phyloP scores from a whole-genome alignment of 2,797 vertebrate species.

The Dallia pectoralis region DNA sequence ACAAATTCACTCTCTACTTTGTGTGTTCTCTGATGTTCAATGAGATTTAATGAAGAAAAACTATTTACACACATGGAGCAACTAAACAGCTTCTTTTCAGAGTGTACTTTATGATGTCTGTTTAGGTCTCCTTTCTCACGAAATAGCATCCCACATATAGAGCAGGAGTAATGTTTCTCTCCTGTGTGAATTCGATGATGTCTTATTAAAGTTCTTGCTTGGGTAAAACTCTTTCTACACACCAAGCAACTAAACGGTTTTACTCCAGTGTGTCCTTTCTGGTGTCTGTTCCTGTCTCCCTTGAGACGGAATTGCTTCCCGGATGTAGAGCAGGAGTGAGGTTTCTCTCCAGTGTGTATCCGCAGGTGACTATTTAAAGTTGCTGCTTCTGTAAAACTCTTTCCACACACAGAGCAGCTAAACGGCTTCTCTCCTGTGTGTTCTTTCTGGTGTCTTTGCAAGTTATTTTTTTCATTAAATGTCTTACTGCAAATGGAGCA shows the following conservation, averaged over 20 bases:
- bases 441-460: constrained; percentile 41
- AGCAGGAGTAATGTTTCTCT: constrained; percentile 46
- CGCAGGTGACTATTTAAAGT: no score
- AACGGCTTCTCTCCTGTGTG: constrained; percentile 34
- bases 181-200: background rate
- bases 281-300: background rate
- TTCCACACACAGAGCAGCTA: constrained; percentile 50
- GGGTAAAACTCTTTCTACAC: background rate
- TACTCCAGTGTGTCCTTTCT: constrained; percentile 3
- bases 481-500: constrained; percentile 50
- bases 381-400: constrained; percentile 6
- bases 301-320: background rate
- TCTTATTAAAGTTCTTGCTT: background rate
- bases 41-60: no score
- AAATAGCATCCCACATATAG: constrained; percentile 51
- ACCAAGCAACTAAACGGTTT: constrained; percentile 6
- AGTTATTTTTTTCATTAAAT: constrained; percentile 22
- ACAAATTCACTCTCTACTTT: constrained; percentile 58
- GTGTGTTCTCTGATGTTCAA: constrained; percentile 3
- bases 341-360: constrained; percentile 42
- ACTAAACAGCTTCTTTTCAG: no score
- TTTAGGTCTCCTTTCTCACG: constrained; percentile 42
- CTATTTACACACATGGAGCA: background rate
- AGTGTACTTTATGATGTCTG: constrained; percentile 7
- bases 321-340: background rate